These are phyloP conservation scores for Chaetogeoica ovagalla DNA, from an alignment of 2,888 invertebrate species.

Conservation along the genomic window DNA sequence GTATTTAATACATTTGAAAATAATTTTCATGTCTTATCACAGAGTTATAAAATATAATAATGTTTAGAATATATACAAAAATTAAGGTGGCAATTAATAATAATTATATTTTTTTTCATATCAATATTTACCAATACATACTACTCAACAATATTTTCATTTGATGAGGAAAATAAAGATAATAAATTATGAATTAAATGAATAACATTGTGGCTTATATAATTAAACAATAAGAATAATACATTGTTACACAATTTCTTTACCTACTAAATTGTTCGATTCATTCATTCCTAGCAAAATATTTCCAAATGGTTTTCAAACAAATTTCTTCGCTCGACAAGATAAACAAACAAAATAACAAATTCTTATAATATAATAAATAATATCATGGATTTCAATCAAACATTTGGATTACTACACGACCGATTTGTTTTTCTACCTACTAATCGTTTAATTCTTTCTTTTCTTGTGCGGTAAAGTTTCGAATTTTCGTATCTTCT, in stretches of 20 bases:
- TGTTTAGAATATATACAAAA: conserved; percentile 25
- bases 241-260: too few relatives aligned
- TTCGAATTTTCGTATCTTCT: conserved; percentile 43
- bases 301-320: background rate
- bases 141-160: too few relatives aligned
- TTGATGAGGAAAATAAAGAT: too few relatives aligned
- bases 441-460: conserved; percentile 61
- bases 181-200: too few relatives aligned
- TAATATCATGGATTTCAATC: conserved; percentile 54
- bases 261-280: too few relatives aligned
- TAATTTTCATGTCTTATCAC: conserved; percentile 47
- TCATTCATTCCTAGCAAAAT: background rate
- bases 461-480: conserved; percentile 35
- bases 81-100: conserved; percentile 10
- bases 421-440: conserved; percentile 68
- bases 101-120: conserved; percentile 12
- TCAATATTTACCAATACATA: background rate
- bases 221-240: too few relatives aligned
- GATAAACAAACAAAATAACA: conserved; percentile 17
- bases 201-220: too few relatives aligned
- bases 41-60: conserved; percentile 45
- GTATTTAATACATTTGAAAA: conserved; percentile 46
- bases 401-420: conserved; percentile 66
- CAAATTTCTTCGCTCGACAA: conserved; percentile 10
- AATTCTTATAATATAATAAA: conserved; percentile 28